Conservation (phyloP, 1,140 invertebrate genomes). For the Drosophila subobscura region DNA sequence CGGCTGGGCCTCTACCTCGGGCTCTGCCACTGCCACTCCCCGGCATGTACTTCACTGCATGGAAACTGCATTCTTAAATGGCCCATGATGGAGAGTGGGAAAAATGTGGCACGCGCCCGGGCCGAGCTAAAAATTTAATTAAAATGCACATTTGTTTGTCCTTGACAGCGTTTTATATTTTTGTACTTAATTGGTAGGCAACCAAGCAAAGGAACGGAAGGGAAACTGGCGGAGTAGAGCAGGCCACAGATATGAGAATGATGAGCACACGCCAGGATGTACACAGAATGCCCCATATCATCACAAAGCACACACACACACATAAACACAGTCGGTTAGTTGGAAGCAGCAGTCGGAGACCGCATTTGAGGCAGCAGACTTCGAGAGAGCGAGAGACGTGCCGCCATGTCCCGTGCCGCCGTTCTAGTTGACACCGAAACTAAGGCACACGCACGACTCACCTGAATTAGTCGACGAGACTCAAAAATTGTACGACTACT, state of each 20-base stretch:
- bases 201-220: slow-evolving; percentile 22
- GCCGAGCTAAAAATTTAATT: slow-evolving; percentile 73
- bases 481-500: slow-evolving; percentile 18
- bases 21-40: slow-evolving; percentile 2
- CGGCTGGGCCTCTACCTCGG: neutral
- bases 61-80: slow-evolving; percentile 48
- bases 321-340: slow-evolving; percentile 19
- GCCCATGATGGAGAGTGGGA: slow-evolving; percentile 17
- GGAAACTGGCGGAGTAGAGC: slow-evolving; percentile 1
- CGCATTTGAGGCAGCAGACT: too few relatives aligned
- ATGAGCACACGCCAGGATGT: slow-evolving; percentile 33
- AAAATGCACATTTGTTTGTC: slow-evolving; percentile 78
- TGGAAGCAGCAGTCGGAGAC: slow-evolving; percentile 48
- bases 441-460: slow-evolving; percentile 41
- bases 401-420: too few relatives aligned
- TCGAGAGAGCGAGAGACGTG: neutral
- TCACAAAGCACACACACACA: slow-evolving; percentile 9
- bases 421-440: slow-evolving; percentile 50
- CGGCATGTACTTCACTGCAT: slow-evolving; percentile 61
- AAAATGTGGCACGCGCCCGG: slow-evolving; percentile 19
- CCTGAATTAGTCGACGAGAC: slow-evolving; percentile 43
- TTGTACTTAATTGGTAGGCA: slow-evolving; percentile 70
- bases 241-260: slow-evolving; percentile 42
- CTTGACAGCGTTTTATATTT: slow-evolving; percentile 79
- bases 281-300: neutral